Evolutionary conservation across 2,797 vertebrate species (phyloP), one percentile per base, ranked within the genome.

Genomic region (Paramormyrops hopkinsi): DNA sequence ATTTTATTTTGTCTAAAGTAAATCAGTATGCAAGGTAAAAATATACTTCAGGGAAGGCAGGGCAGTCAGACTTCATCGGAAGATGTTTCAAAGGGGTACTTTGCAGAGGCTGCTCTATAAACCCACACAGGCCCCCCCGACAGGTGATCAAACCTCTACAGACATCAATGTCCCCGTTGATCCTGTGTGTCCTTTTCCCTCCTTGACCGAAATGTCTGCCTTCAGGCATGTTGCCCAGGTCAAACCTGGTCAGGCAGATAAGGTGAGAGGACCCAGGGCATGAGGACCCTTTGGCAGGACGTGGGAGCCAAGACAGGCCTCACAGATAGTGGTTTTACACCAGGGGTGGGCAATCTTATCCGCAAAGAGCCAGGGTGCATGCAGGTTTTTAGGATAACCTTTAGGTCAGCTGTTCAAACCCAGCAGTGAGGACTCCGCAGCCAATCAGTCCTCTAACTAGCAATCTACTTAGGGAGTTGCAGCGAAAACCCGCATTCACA

Each of bases 1-100:
- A 4, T 51, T 29, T 53, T 53, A 82, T 53, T 82, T 53, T 53
- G 48, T 50, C 46, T 5, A 12, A 85, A 48, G 11, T 33, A 22
- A 51, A 85, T 51, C 50, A 51, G 82, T 54, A 86, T 86, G 48
- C 84, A 86, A 86, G 50, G 84, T 86, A 86, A 86, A 54, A 37
- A 54, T 54, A 86, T 51, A 86, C 22, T 86, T 86, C 84, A 53
- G 11, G 50, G 25, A 51, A 33, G 48, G 76, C 22, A 29, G 25
- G 48, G 11, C 76, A 82, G 73, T 44, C 73, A 79, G 76, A 19
- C 76, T 82, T 82, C 76, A 82, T n/a, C 19, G 1, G 76, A 41
- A 65, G 22, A 86, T 17, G 48, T 54, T 86, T 51, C 84, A 86
- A 33, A 51, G 48, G 25, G 50, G 22, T 33, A 53, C 22, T 85